These are phyloP conservation scores for Pristionchus arcanus DNA, from an alignment of 2,888 invertebrate species.

Conservation along the genomic window DNA sequence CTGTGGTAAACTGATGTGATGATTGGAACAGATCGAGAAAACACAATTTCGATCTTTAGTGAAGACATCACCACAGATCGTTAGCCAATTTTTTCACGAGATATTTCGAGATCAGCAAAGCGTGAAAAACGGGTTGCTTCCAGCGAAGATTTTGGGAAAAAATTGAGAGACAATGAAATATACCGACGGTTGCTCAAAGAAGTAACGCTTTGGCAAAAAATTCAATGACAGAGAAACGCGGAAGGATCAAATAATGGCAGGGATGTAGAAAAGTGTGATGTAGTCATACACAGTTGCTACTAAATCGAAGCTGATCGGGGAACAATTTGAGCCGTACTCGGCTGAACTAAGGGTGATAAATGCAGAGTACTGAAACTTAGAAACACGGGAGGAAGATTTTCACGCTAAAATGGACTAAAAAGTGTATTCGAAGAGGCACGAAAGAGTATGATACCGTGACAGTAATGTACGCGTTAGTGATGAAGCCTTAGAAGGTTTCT, in stretches of 20 bases:
- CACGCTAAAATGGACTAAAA: no score
- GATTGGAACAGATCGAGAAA: neutral
- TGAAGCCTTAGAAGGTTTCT: no score
- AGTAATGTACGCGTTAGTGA: no score
- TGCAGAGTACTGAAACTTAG: no score
- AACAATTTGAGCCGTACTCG: no score
- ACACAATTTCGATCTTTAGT: neutral
- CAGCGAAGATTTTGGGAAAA: neutral
- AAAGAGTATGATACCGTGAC: no score
- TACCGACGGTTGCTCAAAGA: neutral
- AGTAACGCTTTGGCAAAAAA: neutral
- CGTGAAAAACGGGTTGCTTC: neutral
- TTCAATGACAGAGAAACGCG: neutral
- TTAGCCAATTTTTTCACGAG: neutral
- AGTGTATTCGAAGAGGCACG: no score
- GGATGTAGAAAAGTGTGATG: neutral
- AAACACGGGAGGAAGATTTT: no score
- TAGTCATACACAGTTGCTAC: neutral
- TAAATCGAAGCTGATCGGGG: neutral
- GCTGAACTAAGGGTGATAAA: no score
- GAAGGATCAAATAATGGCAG: neutral
- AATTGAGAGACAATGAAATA: neutral
- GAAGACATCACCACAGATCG: neutral
- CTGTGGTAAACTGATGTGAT: constrained; percentile 7
- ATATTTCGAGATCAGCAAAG: neutral